Conservation (phyloP, 2,113 vertebrate species). For the Gracilinanus agilis region DNA sequence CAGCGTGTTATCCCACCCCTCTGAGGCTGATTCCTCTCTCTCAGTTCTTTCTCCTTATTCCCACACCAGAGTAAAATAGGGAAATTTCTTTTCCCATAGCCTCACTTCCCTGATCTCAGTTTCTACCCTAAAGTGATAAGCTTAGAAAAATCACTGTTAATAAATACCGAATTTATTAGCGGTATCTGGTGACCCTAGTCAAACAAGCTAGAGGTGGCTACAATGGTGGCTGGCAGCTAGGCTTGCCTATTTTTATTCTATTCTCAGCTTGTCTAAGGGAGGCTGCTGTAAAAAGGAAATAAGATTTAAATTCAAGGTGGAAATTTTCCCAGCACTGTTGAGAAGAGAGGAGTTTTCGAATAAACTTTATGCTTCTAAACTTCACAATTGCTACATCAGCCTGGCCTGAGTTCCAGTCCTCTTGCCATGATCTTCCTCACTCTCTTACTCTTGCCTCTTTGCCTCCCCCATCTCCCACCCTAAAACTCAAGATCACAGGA, state of each 20-base stretch:
- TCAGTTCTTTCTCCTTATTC: neutral
- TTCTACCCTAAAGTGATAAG: neutral
- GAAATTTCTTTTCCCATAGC: too few species aligned
- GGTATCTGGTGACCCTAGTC: neutral
- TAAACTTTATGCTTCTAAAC: neutral
- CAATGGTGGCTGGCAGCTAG: neutral
- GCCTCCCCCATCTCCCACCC: neutral
- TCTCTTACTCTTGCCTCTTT: neutral
- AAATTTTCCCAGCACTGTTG: neutral
- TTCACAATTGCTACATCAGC: neutral
- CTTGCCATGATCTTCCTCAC: neutral
- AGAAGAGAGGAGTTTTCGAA: neutral
- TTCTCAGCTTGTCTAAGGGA: neutral
- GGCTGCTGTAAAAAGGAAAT: neutral
- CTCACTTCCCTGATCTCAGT: too few species aligned
- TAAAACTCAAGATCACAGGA: too few species aligned
- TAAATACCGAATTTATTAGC: neutral
- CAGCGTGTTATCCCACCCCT: neutral
- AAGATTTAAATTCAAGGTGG: neutral
- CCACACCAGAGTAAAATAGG: too few species aligned
- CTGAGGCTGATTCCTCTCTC: neutral
- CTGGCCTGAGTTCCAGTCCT: neutral
- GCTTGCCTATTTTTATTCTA: neutral
- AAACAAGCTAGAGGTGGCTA: neutral
- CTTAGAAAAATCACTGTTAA: neutral